Conservation (phyloP, 2,797 vertebrate species). For the Clamator glandarius region DNA sequence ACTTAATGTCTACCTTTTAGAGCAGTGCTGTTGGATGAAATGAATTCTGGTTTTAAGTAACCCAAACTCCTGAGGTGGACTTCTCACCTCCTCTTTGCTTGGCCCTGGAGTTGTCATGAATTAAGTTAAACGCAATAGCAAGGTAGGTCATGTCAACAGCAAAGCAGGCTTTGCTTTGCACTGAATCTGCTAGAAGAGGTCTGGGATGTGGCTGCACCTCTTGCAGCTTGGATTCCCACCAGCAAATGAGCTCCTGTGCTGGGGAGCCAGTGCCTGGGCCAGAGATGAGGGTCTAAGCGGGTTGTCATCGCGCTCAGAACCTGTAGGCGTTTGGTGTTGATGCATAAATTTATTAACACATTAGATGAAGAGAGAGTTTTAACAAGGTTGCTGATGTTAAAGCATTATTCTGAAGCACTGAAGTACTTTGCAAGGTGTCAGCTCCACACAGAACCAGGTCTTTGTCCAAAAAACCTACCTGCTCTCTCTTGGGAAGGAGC, state of each 20-base stretch:
- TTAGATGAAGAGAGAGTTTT: background rate
- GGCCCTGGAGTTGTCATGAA: too few species aligned
- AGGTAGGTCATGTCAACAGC: background rate
- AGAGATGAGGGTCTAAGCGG: background rate
- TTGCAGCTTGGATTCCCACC: background rate
- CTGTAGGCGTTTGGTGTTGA: background rate
- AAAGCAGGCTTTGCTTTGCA: background rate
- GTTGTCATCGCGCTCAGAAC: background rate
- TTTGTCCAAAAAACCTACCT: background rate
- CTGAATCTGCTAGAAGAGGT: background rate
- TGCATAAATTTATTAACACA: background rate
- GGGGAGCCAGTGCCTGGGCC: too few species aligned
- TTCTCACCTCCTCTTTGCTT: background rate
- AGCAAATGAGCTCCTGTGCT: rapidly evolving
- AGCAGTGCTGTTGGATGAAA: background rate
- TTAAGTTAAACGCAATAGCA: background rate
- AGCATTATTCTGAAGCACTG: background rate
- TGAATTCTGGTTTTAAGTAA: background rate
- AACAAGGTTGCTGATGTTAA: background rate
- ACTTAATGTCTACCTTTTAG: background rate
- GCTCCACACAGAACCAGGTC: background rate
- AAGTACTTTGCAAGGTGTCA: rapidly evolving
- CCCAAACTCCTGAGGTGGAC: background rate
- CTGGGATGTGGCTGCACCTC: background rate
- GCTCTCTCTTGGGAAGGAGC: background rate